These are phyloP conservation scores for Drosophila bocki DNA, from an alignment of 1,140 invertebrate genomes.

Conservation along the genomic window DNA sequence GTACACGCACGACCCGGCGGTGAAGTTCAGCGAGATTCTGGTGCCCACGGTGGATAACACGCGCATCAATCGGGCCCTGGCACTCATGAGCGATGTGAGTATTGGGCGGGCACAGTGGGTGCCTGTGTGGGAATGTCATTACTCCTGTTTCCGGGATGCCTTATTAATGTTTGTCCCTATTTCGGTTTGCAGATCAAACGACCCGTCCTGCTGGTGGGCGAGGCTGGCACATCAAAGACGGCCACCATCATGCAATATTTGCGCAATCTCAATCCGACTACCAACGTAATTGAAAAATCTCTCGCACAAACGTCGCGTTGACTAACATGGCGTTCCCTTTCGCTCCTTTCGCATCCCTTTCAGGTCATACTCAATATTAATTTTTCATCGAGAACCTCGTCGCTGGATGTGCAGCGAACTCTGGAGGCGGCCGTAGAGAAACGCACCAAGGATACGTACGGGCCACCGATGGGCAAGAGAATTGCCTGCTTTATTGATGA, in stretches of 20 bases:
- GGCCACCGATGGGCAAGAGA: constrained; percentile 94
- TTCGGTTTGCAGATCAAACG: constrained; percentile 87
- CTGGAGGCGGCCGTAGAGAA: constrained; percentile 95
- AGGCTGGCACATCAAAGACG: constrained; percentile 96
- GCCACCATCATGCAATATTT: constrained; percentile 94
- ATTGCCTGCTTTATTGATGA: constrained; percentile 96
- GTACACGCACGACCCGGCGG: constrained; percentile 90
- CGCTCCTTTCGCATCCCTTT: constrained; percentile 18
- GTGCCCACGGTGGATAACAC: constrained; percentile 96
- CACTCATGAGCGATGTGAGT: constrained; percentile 91
- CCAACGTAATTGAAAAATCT: constrained; percentile 88
- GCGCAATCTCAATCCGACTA: constrained; percentile 88
- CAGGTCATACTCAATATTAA: constrained; percentile 92
- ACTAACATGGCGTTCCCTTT: constrained; percentile 40
- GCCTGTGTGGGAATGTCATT: constrained; percentile 18
- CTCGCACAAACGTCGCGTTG: constrained; percentile 44
- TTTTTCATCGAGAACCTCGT: constrained; percentile 95
- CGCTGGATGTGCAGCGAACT: constrained; percentile 94
- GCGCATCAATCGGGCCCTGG: constrained; percentile 91
- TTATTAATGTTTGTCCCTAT: constrained; percentile 49
- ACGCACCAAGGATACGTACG: constrained; percentile 94
- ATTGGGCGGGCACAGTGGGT: constrained; percentile 22
- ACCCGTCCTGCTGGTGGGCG: constrained; percentile 93
- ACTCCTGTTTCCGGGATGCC: constrained; percentile 16
- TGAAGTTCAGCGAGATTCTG: constrained; percentile 92